Evolutionary conservation across 2,113 vertebrate genomes (phyloP).

Genomic region (Petromus typicus): DNA sequence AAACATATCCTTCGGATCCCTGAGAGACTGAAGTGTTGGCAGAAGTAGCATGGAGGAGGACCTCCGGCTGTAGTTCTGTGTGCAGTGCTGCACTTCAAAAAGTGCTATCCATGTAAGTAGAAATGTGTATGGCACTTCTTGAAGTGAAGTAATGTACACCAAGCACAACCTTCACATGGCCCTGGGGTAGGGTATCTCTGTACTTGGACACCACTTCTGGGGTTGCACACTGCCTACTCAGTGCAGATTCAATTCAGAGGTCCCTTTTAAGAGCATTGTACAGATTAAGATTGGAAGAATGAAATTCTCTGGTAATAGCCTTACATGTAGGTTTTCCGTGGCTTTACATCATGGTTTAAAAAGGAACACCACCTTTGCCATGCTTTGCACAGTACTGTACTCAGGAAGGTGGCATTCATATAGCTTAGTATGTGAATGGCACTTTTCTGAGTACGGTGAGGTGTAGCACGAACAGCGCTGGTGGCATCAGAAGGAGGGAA

Average conservation of each 20-base stretch:
- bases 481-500: not conserved
- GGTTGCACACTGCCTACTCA: not conserved
- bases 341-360: not conserved
- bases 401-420: slow-evolving; percentile 20
- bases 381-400: not conserved
- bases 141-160: slow-evolving; percentile 48
- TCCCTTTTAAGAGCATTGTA: not conserved
- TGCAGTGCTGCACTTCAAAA: slow-evolving; percentile 48
- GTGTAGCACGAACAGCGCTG: not conserved
- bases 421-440: not conserved
- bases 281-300: not conserved
- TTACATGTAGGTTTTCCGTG: not conserved
- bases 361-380: not conserved
- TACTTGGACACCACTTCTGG: not conserved
- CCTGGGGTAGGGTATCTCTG: not conserved
- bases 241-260: not conserved
- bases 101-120: not conserved
- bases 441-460: slow-evolving; percentile 18
- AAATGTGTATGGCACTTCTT: slow-evolving; percentile 61
- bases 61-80: not conserved
- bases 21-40: not conserved
- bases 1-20: not conserved
- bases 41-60: no score
- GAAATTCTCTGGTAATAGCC: not conserved
- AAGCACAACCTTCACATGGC: not conserved